phyloP scores from a whole-genome alignment of 2,888 invertebrate genomes.

The Athalia circularis region DNA sequence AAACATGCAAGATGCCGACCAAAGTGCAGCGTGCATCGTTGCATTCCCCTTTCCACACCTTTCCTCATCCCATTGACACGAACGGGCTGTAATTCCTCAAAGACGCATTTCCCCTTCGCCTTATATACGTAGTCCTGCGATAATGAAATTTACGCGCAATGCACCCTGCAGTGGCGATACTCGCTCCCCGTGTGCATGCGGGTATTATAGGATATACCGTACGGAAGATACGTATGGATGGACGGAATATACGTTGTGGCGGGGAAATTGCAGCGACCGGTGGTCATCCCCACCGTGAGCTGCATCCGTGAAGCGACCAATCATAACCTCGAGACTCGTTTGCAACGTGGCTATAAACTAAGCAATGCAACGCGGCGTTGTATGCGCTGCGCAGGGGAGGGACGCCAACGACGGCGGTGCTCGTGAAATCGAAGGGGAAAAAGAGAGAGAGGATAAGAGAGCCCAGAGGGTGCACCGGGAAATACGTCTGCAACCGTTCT shows the following conservation, averaged over 20 bases:
- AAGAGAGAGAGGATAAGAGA: conserved; percentile 14
- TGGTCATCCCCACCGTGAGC: conserved; percentile 33
- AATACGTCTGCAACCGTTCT: conserved; percentile 38
- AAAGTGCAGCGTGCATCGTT: conserved; percentile 39
- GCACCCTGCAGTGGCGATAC: not conserved
- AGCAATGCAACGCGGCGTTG: not conserved
- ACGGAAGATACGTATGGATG: not conserved
- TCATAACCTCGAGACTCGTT: not conserved
- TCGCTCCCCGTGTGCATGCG: not conserved
- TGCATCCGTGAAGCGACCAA: conserved; percentile 8
- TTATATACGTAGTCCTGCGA: too few species aligned
- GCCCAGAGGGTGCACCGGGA: conserved; percentile 37
- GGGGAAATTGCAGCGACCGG: conserved; percentile 37
- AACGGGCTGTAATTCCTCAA: not conserved
- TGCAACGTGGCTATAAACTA: not conserved
- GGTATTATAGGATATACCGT: not conserved
- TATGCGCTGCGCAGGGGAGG: not conserved
- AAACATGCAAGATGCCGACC: conserved; percentile 45
- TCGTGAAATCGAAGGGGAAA: not conserved
- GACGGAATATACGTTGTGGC: not conserved
- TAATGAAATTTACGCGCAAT: conserved; percentile 20
- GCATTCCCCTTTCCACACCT: conserved; percentile 14
- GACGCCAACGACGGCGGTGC: not conserved
- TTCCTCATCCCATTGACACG: conserved; percentile 24
- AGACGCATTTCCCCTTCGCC: not conserved